phyloP scores from a whole-genome alignment of 2,113 vertebrate genomes.

The Sigmodon hispidus region DNA sequence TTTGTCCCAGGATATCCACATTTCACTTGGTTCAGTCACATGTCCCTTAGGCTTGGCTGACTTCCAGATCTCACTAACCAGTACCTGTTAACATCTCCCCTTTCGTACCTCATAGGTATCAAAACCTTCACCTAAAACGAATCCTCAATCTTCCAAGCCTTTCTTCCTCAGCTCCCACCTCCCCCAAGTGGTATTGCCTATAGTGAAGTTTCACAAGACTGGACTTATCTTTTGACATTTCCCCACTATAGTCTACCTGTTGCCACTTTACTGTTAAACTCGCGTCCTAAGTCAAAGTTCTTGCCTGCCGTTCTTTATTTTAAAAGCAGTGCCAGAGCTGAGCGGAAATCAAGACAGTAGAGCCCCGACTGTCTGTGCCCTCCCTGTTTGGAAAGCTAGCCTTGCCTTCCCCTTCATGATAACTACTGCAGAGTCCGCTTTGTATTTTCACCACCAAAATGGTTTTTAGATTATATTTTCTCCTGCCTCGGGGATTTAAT shows the following conservation, averaged over 20 bases:
- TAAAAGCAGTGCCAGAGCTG: neutral
- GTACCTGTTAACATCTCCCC: neutral
- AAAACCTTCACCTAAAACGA: neutral
- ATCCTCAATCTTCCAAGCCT: neutral
- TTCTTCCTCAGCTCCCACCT: neutral
- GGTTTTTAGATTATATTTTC: neutral
- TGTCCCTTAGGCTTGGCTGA: neutral
- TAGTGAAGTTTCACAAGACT: neutral
- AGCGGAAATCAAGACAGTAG: neutral
- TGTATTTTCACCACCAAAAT: neutral
- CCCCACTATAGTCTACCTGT: neutral
- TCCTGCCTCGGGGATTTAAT: neutral
- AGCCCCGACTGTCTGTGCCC: neutral
- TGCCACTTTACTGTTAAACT: neutral
- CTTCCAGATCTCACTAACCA: neutral
- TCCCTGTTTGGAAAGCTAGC: neutral
- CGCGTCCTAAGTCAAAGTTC: neutral
- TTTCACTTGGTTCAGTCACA: neutral
- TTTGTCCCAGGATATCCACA: neutral
- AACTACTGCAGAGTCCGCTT: neutral
- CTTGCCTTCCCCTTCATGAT: neutral
- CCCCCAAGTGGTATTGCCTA: neutral
- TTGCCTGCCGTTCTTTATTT: too few species aligned
- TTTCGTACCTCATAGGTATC: neutral
- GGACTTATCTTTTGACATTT: neutral